Conservation (phyloP, 2,888 invertebrate genomes). For the Globia sparganii region DNA sequence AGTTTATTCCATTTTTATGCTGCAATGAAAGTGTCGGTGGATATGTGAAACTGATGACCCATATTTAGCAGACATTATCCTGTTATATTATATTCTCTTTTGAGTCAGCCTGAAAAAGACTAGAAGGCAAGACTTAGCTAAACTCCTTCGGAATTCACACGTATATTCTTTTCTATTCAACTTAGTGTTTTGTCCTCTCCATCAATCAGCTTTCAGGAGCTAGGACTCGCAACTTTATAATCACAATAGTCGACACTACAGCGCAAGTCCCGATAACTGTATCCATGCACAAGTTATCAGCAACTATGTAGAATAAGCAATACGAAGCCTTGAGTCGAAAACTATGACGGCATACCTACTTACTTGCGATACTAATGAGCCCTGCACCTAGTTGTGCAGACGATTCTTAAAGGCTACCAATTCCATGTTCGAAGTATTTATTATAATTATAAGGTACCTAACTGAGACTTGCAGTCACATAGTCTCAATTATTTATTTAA, state of each 20-base stretch:
- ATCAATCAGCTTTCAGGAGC: not conserved
- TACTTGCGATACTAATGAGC: constrained; percentile 12
- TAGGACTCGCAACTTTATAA: not conserved
- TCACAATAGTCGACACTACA: not conserved
- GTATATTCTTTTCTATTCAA: not conserved
- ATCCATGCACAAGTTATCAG: constrained; percentile 41
- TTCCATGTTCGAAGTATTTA: not conserved
- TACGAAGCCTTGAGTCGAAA: constrained; percentile 34
- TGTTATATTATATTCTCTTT: constrained; percentile 1
- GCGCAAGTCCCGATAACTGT: constrained; percentile 25
- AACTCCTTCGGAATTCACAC: not conserved
- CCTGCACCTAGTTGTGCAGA: constrained; percentile 5
- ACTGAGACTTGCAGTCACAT: not conserved
- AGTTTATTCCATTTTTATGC: constrained; percentile 46
- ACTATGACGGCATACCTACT: constrained; percentile 20
- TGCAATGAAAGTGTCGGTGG: constrained; percentile 24
- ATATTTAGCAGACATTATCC: constrained; percentile 27
- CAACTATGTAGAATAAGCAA: constrained; percentile 41
- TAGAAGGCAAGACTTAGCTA: not conserved
- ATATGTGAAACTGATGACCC: constrained; percentile 41
- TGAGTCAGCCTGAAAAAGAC: not conserved
- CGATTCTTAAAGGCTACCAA: not conserved
- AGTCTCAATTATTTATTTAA: not conserved
- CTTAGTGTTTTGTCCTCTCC: not conserved
- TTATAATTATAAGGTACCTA: not conserved